Base-by-base conservation (phyloP, 1,140 invertebrate genomes). In the Artemia franciscana region DNA sequence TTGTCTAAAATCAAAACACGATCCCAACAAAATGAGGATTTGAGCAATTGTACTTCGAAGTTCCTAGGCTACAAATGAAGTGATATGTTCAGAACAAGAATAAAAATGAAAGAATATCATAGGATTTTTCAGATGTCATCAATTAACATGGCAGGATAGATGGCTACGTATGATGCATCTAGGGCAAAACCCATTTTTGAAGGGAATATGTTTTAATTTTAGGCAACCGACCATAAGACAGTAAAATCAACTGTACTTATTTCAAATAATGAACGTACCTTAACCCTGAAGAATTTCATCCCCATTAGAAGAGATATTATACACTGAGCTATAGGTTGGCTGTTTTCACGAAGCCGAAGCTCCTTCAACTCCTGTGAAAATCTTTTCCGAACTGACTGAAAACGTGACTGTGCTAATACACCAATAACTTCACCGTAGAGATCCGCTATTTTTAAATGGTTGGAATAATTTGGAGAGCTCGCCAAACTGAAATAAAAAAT, bases 251-350 rank as follows among this genome's bases (percentile, higher is more conserved):
- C 30, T 39, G 30, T 39, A 39, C 30, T n/a, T n/a, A n/a, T n/a
- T 9, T 39, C 24, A 62, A 7, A n/a, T n/a, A n/a, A n/a, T 12
- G 25, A 56, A 65, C 62, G 65, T 69, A 85, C 83, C 76, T 90
- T 89, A 5, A 90, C 84, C 63, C 94, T 78, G 73, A 98, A 98
- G 76, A 98, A 98, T 77, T 98, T 98, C 89, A 99, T 98, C 62
- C 95, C 94, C 91, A 98, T 98, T 9, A 99, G 74, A 26, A 99
- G 77, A 26, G 90, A 93, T 66, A 98, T 98, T 64, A 98, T 96
- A 70, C 87, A 89, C 68, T 97, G 91, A 0, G 89, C 91, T 15
- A 85, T 91, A 68, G 86, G 82, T 0, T 89, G 84, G 23, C 84
- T 88, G 5, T 87, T 84, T 71, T 98, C 92, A 69, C 87, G 84